phyloP scores from a whole-genome alignment of 2,113 vertebrate genomes.

The Trichechus manatus region DNA sequence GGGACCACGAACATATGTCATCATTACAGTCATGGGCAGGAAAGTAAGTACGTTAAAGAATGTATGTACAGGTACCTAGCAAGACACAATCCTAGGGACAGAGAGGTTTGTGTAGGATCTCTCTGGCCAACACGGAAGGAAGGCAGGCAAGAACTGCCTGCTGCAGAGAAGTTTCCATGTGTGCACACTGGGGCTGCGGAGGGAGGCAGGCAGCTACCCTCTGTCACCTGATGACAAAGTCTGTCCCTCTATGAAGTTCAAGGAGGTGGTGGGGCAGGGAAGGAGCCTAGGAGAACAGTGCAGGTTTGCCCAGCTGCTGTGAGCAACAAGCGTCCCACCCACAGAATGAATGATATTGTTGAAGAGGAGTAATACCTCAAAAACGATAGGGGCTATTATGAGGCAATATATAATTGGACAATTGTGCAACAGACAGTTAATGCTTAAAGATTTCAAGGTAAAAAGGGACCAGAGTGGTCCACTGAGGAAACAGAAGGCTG shows the following conservation, averaged over 20 bases:
- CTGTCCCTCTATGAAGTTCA: background rate
- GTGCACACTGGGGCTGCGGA: accelerated
- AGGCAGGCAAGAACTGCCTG: background rate
- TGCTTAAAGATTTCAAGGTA: background rate
- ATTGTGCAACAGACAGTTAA: background rate
- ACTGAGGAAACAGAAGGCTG: background rate
- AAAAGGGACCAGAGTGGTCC: background rate
- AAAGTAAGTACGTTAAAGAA: background rate
- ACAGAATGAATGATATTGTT: too few species aligned
- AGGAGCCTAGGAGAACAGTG: background rate
- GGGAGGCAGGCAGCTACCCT: background rate
- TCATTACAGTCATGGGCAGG: background rate
- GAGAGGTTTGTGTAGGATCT: background rate
- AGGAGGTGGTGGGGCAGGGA: background rate
- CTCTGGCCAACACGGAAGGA: background rate
- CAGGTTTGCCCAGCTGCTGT: accelerated
- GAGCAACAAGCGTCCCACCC: background rate
- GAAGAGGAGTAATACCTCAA: background rate
- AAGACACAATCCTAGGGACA: background rate
- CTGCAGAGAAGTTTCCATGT: accelerated
- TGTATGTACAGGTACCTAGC: background rate
- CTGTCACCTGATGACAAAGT: too few species aligned
- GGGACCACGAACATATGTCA: accelerated
- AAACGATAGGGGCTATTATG: background rate
- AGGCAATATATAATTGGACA: background rate